These are phyloP conservation scores for Idaea dimidiata DNA, from an alignment of 2,888 invertebrate genomes.

Conservation along the genomic window DNA sequence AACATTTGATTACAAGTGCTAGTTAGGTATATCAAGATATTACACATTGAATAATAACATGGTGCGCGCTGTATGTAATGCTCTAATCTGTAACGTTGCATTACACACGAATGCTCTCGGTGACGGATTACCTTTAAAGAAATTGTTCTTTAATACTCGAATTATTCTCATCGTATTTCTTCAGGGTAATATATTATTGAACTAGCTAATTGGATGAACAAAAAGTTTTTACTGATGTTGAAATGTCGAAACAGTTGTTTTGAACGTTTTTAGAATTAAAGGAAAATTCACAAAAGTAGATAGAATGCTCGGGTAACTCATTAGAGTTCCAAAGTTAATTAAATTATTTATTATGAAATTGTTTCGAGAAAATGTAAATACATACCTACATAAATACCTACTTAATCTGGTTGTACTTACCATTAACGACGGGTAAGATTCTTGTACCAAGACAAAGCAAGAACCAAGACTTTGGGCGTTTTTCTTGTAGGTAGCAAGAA, in stretches of 20 bases:
- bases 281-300: background rate
- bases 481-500: no score
- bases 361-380: background rate
- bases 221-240: background rate
- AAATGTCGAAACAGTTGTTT: slow-evolving; percentile 19
- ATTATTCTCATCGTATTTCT: background rate
- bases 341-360: background rate
- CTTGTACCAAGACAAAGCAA: no score
- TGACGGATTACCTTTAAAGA: background rate
- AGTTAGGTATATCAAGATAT: no score
- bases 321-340: background rate
- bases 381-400: background rate
- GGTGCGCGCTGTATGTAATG: no score
- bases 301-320: background rate
- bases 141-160: background rate
- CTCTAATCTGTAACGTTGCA: no score
- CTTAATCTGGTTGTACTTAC: background rate
- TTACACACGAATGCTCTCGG: no score
- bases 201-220: background rate
- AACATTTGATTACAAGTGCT: no score
- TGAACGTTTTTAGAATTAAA: slow-evolving; percentile 20
- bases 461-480: no score
- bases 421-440: background rate
- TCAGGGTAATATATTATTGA: background rate
- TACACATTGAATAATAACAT: no score